Percentiles rank a stretch among this genome's conserved stretches.
phyloP scores from a whole-genome alignment of 2,113 vertebrate species.

The Crotophaga sulcirostris region DNA sequence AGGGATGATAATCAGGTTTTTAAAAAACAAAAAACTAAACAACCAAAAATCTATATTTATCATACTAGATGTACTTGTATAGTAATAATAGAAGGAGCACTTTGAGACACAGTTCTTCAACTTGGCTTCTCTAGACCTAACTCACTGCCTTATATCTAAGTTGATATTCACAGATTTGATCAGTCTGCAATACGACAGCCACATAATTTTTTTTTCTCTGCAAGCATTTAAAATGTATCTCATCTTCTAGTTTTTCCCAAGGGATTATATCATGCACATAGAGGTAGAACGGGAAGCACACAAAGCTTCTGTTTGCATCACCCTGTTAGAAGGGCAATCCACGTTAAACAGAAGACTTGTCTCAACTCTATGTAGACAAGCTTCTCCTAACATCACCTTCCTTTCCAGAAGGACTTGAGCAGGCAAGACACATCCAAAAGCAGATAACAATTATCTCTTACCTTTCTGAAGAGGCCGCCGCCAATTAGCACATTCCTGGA shows the following conservation, averaged over 20 bases:
- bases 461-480: constrained; percentile 58
- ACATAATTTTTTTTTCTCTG: neutral
- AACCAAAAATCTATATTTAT: neutral
- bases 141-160: neutral
- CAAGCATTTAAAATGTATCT: neutral
- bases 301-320: neutral
- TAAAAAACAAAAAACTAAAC: neutral
- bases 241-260: neutral
- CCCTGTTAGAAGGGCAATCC: neutral
- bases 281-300: neutral
- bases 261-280: neutral
- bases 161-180: neutral
- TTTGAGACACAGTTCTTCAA: neutral
- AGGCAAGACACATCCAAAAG: constrained; percentile 19
- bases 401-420: neutral
- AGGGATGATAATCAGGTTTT: neutral
- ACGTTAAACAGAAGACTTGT: neutral
- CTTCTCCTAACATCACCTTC: neutral
- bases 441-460: constrained; percentile 55
- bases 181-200: neutral
- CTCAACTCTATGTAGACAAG: neutral
- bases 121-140: neutral
- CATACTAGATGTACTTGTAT: neutral
- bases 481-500: constrained; percentile 62
- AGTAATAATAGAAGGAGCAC: neutral